Evolutionary conservation across 2,113 vertebrate genomes (phyloP).

Genomic region (Rattus norvegicus): GRCr8 NC_086020.1:42450001-42450500

Average conservation of each 20-base stretch:
- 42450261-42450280: conserved; percentile 47
- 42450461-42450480: neutral
- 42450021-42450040: conserved; percentile 6
- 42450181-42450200: neutral
- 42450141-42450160: conserved; percentile 37
- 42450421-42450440: neutral
- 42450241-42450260: neutral
- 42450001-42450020: neutral
- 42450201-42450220: neutral
- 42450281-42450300: neutral
- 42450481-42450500: neutral
- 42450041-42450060: conserved; percentile 34
- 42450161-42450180: conserved; percentile 1
- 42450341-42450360: neutral
- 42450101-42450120: neutral
- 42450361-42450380: neutral
- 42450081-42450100: neutral
- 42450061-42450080: neutral
- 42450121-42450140: neutral
- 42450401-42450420: neutral
- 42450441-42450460: neutral
- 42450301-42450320: neutral
- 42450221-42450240: neutral
- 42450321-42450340: neutral
- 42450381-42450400: neutral